Conservation (phyloP, 2,113 vertebrate species). For the Prochilodus magdalenae region DNA sequence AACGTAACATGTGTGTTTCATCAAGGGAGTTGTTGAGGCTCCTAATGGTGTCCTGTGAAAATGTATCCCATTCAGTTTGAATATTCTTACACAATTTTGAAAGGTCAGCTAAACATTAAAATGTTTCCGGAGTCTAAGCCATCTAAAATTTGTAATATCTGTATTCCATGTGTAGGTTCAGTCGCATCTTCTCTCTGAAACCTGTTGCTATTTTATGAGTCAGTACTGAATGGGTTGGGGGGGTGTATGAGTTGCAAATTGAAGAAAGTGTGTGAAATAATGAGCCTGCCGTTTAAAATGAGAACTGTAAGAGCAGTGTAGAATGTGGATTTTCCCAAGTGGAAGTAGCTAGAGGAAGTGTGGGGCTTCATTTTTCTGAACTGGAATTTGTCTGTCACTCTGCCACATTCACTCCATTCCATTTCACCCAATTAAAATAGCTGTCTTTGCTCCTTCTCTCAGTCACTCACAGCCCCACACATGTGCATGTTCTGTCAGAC, state of each 20-base stretch:
- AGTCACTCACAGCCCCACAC: not conserved
- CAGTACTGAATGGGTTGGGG: not conserved
- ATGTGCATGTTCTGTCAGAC: not conserved
- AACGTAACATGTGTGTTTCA: too few species aligned
- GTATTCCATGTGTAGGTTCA: not conserved
- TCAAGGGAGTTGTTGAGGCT: too few species aligned
- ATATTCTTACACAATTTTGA: too few species aligned
- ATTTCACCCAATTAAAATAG: not conserved
- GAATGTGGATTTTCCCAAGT: constrained; percentile 30
- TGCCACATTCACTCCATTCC: constrained; percentile 2
- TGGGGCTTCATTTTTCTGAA: constrained; percentile 15
- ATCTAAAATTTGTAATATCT: not conserved
- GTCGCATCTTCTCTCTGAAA: not conserved
- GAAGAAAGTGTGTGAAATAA: not conserved
- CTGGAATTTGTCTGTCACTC: constrained; percentile 2
- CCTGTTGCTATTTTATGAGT: not conserved
- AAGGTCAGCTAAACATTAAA: too few species aligned
- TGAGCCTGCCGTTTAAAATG: not conserved
- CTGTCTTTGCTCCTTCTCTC: not conserved
- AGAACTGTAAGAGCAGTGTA: not conserved
- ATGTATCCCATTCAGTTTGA: too few species aligned
- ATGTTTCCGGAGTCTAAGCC: too few species aligned
- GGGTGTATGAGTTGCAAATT: not conserved
- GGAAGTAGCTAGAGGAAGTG: constrained; percentile 28
- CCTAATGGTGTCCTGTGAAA: too few species aligned